Evolutionary conservation across 2,797 vertebrate genomes (phyloP).

Genomic region (Lepidocolaptes lacrymiger): DNA sequence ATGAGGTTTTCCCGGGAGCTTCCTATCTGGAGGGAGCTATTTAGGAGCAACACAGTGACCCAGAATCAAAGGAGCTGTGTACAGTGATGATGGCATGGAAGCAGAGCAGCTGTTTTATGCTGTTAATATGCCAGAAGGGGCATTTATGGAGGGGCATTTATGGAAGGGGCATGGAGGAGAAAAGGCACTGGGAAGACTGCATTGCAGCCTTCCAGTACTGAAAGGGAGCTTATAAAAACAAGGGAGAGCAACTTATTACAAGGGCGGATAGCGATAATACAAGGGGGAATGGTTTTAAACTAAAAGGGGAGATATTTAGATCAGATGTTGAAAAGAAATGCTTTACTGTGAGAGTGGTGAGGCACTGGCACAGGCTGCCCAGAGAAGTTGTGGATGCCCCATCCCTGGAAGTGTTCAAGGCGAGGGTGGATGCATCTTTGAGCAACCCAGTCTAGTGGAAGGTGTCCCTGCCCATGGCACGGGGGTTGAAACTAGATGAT

Average conservation of each 20-base stretch:
- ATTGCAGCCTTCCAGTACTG: not conserved
- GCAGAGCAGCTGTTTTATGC: not conserved
- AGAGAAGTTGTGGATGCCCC: not conserved
- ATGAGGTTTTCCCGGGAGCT: not conserved
- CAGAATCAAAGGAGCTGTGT: slow-evolving; percentile 6
- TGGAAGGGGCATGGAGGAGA: not conserved
- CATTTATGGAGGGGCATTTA: not conserved
- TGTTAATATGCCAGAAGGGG: not conserved
- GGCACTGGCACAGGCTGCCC: not conserved
- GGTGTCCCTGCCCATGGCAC: not conserved
- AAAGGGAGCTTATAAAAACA: not conserved
- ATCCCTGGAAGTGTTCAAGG: not conserved
- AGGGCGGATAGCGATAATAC: not conserved
- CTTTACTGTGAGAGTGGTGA: not conserved
- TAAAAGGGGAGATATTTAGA: not conserved
- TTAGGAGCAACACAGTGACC: not conserved
- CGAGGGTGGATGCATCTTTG: not conserved
- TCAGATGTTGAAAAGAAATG: not conserved
- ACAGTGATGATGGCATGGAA: not conserved
- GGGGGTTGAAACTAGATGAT: not conserved
- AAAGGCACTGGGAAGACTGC: not conserved
- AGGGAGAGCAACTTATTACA: not conserved
- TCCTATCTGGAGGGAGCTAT: slow-evolving; percentile 16
- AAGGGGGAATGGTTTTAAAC: not conserved
- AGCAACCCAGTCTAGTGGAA: not conserved